Evolutionary conservation across 2,113 vertebrate genomes (phyloP), one percentile per base, ranked within the genome.

Genomic region (Coreoperca whiteheadi): DNA sequence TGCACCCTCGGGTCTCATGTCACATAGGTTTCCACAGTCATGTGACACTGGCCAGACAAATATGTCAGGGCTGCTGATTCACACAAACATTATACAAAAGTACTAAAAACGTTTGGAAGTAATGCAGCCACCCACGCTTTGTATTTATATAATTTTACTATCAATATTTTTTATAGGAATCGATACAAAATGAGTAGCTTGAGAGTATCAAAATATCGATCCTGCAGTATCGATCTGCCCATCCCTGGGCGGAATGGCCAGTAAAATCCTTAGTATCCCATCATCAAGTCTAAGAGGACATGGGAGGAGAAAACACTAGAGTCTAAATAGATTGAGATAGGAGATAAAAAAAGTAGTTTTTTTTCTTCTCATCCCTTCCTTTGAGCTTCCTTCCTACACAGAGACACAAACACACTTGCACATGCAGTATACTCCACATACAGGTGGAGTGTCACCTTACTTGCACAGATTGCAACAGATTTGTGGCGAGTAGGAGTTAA

Each of bases 391-490:
- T 32, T 77, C 81, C 79, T 69, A 82, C 80, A 65, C 72, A 82
- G 50, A 71, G 43, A 56, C 57, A 74, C 78, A 25, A n/a, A 48
- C 30, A 30, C 69, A n/a, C 74, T 64, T 54, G 39, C 71, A 74
- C 60, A 41, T 77, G 46, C 54, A 67, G 54, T 65, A 51, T 41
- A 74, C 83, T 68, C 74, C 70, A 68, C 73, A n/a, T n/a, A 87
- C 57, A 86, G 85, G 81, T 89, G 68, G 81, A 82, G 86, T 94
- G 85, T 92, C 90, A 87, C 84, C 84, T 88, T 83, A 81, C 87
- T 94, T 88, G 85, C 77, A 61, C 84, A 85, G 88, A 93, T 95
- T 94, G 93, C 88, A 91, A 91, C 91, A 91, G 85, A 88, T 91
- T 93, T 88, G 84, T 92, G 76, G 77, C 81, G 90, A 93, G 92